Evolutionary conservation across 2,797 vertebrate genomes (phyloP), one percentile per base, ranked within the genome.

Genomic region (Sylvia borin): DNA sequence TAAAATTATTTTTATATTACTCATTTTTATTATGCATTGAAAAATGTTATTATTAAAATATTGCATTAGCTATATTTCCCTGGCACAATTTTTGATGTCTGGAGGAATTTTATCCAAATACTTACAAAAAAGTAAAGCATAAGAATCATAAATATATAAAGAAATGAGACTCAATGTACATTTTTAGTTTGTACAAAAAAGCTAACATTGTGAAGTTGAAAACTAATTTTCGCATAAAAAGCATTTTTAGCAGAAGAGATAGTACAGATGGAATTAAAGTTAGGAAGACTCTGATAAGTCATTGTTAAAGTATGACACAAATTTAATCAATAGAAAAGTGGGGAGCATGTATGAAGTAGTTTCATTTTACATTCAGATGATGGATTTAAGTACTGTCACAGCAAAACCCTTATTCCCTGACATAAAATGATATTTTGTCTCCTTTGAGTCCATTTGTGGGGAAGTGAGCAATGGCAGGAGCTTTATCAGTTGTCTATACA

Each of bases 261-360:
- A 91, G 82, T 76, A 7, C 2, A 58, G 25, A 68, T 40, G 20
- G 13, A 80, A 68, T 85, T 96, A 77, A 88, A 48, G 58, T 86
- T 66, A 60, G 5, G 22, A 31, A 73, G 9, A 66, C 55, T 96
- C 87, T 77, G n/a, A 38, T 90, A 94, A 90, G 36, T 85, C 29
- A 84, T 89, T 88, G 85, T 77, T 61, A 87, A 65, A 48, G 8
- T 91, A 74, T 81, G 60, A 96, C 78, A 92, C 72, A 85, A 82
- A 85, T 84, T 50, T 65, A 77, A 86, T 87, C 64, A 60, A 62
- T 65, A 84, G 32, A 64, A 97, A 93, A 93, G 20, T 7, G 36
- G 20, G 10, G 16, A 87, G n/a, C 8, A 13, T 24, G 64, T 25
- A n/a, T 50, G 29, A 88, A 91, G 84, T 78, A 84, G 22, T 40